Evolutionary conservation across 2,113 vertebrate genomes (phyloP).

Genomic region (Phyllostomus hastatus): DNA sequence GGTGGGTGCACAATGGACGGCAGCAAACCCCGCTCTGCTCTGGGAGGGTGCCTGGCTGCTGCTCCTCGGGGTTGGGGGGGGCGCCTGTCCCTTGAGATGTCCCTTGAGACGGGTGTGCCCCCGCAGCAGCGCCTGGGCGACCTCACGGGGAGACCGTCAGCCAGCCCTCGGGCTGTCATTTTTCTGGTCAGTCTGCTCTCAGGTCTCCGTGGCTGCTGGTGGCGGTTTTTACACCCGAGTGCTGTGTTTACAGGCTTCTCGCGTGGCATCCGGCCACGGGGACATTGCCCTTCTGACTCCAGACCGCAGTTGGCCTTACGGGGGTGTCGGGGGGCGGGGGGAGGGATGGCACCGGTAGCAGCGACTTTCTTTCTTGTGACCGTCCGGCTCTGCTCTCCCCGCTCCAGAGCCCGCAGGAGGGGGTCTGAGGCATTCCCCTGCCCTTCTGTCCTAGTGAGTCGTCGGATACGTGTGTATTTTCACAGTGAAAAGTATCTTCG

Average conservation of each 20-base stretch:
- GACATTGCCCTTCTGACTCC: not conserved
- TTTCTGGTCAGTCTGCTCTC: not conserved
- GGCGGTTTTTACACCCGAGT: not conserved
- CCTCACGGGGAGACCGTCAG: not conserved
- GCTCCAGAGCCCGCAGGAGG: not conserved
- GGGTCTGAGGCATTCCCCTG: not conserved
- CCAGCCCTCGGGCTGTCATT: not conserved
- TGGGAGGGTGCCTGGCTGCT: not conserved
- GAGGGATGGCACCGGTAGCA: no score
- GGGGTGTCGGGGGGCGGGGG: no score
- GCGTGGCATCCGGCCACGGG: not conserved
- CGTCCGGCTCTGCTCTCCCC: rapidly evolving
- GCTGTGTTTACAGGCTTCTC: not conserved
- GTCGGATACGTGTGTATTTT: no score
- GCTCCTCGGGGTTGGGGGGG: not conserved
- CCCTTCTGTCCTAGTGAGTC: no score
- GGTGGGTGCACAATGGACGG: not conserved
- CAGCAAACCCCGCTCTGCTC: not conserved
- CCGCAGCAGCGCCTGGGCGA: not conserved
- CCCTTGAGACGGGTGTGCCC: not conserved
- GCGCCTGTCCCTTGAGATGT: not conserved
- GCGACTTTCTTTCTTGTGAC: rapidly evolving
- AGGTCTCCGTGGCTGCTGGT: not conserved
- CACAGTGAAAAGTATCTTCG: not conserved
- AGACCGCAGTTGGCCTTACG: no score